Evolutionary conservation across 1,140 invertebrate species (phyloP).

Genomic region (Protaetia brevitarsis): DNA sequence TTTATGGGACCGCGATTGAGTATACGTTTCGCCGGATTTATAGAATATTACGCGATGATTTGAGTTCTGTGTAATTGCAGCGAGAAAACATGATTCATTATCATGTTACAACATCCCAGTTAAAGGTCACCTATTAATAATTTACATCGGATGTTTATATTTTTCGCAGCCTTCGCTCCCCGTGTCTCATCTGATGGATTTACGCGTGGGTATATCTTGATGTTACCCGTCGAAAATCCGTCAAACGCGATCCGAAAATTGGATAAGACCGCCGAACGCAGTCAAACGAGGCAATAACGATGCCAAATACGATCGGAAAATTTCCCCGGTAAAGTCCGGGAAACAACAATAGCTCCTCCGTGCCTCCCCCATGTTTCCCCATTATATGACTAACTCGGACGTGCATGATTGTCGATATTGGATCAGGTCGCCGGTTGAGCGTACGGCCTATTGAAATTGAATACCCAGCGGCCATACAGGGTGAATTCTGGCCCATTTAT

Average conservation of each 20-base stretch:
- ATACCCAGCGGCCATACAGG: background rate
- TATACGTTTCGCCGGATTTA: background rate
- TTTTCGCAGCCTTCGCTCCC: too few relatives aligned
- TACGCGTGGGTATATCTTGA: too few relatives aligned
- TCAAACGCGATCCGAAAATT: too few relatives aligned
- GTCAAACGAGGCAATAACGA: slow-evolving; percentile 6
- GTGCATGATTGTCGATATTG: slow-evolving; percentile 16
- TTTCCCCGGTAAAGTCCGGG: background rate
- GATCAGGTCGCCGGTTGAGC: background rate
- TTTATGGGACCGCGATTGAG: background rate
- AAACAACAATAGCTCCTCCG: too few relatives aligned
- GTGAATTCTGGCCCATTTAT: slow-evolving; percentile 3
- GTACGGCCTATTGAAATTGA: slow-evolving; percentile 2
- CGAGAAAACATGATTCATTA: too few relatives aligned
- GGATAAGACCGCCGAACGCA: background rate
- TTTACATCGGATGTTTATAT: too few relatives aligned
- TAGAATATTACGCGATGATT: background rate
- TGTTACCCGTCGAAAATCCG: too few relatives aligned
- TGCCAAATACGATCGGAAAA: background rate
- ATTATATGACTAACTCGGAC: background rate
- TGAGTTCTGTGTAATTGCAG: background rate
- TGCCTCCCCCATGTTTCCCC: too few relatives aligned
- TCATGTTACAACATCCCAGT: too few relatives aligned
- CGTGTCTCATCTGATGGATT: too few relatives aligned
- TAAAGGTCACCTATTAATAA: too few relatives aligned